Base-by-base conservation (phyloP, 2,113 vertebrate genomes). In the Accipiter cooperii region DNA sequence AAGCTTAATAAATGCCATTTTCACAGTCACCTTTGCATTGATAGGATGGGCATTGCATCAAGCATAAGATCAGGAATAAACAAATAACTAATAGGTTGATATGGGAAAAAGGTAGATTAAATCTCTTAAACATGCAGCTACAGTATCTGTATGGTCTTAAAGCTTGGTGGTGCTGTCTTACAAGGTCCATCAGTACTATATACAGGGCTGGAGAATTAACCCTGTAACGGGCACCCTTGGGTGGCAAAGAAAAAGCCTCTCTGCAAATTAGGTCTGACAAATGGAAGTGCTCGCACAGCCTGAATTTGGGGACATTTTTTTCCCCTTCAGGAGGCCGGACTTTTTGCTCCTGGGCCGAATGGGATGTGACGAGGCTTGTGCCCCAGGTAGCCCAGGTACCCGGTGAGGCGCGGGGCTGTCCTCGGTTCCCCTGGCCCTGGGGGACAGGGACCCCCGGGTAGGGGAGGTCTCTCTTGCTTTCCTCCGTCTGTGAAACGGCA, bases 371-470 rank as follows among this genome's bases (percentile, higher is more conserved):
- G 8, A 65, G 26, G 14, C 15, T 65, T n/a, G 18, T 74, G 29
- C 16, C 13, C 26, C 38, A 21, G 17, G 6, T 36, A 14, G 5
- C 28, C 5, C 34, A 52, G 38, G 44, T 61, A 34, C 15, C 8
- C 0, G 1, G n/a, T 36, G 20, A 64, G 38, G 29, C 1, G 1
- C 0, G 1, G n/a, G 76, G 13, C 42, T 82, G 15, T 46, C 40
- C 46, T 66, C 0, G 0, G 9, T 51, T 46, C 21, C 42, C 9
- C 47, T 36, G 36, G 12, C n/a, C 40, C 16, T 29, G 64, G 21
- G 29, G 34, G 17, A 52, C 21, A 57, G 29, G 38, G 5, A 29
- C 3, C 8, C 8, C 24, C 1, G 2, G 15, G 40, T 47, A 2
- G 16, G 11, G 8, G 16, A 71, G 21, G 10, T 52, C 13, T 69